Percentiles rank a stretch among this genome's conserved stretches.
Conservation (phyloP, 2,888 invertebrate genomes). For the Mythimna pallens region DNA sequence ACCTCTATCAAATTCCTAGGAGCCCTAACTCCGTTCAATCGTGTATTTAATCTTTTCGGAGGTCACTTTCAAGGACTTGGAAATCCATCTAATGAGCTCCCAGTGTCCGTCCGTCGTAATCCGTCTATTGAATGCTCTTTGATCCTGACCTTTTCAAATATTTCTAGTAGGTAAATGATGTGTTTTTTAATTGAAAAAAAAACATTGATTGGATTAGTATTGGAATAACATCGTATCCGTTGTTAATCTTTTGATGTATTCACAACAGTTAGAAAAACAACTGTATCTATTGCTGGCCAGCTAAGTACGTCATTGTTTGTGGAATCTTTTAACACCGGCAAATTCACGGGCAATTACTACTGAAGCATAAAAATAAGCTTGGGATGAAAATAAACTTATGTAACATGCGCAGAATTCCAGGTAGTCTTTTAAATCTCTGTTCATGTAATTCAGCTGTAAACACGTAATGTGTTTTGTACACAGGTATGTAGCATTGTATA, state of each 20-base stretch:
- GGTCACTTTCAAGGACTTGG: too few relatives aligned
- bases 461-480: conserved; percentile 22
- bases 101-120: too few relatives aligned
- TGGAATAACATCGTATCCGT: conserved; percentile 2
- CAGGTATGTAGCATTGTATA: conserved; percentile 3
- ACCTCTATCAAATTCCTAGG: too few relatives aligned
- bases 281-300: conserved; percentile 44
- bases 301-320: conserved; percentile 56
- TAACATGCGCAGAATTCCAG: conserved; percentile 40
- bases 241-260: conserved; percentile 12
- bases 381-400: conserved; percentile 45
- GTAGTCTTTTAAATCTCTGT: conserved; percentile 30
- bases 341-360: conserved; percentile 35
- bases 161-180: neutral
- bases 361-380: conserved; percentile 50
- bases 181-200: neutral
- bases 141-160: neutral
- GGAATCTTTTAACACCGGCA: conserved; percentile 38
- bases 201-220: conserved; percentile 2
- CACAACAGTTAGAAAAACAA: conserved; percentile 26
- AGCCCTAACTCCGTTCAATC: too few relatives aligned
- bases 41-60: too few relatives aligned
- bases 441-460: conserved; percentile 34
- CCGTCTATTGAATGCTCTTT: neutral
- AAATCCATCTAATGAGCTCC: too few relatives aligned